phyloP scores from a whole-genome alignment of 2,797 vertebrate species.

The Oreochromis grahami region DNA sequence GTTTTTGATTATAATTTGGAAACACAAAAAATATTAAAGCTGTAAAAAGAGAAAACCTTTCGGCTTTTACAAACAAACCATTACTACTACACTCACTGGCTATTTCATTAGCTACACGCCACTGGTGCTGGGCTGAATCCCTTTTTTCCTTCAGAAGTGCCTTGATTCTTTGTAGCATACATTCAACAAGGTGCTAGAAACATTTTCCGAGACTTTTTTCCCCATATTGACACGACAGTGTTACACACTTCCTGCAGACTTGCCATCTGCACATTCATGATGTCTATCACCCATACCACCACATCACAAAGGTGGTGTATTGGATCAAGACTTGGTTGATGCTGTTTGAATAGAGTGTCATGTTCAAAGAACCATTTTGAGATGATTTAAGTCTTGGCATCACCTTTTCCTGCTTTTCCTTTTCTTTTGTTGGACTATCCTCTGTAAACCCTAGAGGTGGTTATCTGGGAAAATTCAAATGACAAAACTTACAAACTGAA shows the following conservation, averaged over 20 bases:
- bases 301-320: background rate
- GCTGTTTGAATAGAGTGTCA: background rate
- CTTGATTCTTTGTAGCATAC: no score
- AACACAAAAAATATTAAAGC: background rate
- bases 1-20: background rate
- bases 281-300: no score
- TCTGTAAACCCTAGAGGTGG: background rate
- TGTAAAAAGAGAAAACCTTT: background rate
- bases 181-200: no score
- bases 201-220: no score
- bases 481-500: background rate
- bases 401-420: background rate
- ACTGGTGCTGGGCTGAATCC: background rate
- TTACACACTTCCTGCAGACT: no score
- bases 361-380: background rate
- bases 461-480: background rate
- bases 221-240: no score
- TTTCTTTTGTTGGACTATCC: background rate
- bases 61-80: background rate
- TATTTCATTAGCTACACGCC: background rate
- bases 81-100: background rate
- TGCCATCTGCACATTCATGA: no score
- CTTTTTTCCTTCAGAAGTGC: no score
- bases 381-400: background rate
- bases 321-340: background rate